phyloP scores from a whole-genome alignment of 2,888 invertebrate genomes.

The Ischnura elegans region DNA sequence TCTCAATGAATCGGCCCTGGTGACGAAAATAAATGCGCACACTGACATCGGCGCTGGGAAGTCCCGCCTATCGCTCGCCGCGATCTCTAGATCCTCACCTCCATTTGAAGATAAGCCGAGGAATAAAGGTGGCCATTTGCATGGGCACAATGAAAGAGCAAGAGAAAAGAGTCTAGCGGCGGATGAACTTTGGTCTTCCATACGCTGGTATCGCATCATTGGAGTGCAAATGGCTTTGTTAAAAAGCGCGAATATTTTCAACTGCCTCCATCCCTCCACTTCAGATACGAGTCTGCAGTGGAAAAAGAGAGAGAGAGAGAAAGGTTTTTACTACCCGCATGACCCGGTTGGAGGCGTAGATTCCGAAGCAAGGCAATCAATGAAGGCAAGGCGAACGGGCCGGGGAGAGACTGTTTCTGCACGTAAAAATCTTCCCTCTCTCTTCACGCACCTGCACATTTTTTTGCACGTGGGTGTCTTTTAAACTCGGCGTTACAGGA shows the following conservation, averaged over 20 bases:
- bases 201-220: neutral
- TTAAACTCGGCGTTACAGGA: neutral
- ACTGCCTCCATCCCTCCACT: neutral
- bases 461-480: conserved; percentile 19
- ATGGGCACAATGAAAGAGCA: neutral
- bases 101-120: too few relatives aligned
- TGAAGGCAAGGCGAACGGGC: neutral
- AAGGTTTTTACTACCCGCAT: neutral
- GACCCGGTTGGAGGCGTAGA: conserved; percentile 26
- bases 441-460: conserved; percentile 33
- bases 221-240: neutral
- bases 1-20: too few relatives aligned
- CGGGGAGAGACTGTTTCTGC: neutral
- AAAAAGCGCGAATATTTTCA: too few relatives aligned
- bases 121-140: too few relatives aligned
- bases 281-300: neutral
- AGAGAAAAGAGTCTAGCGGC: neutral
- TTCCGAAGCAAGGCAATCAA: conserved; percentile 8
- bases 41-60: too few relatives aligned
- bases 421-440: conserved; percentile 7
- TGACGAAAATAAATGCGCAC: too few relatives aligned
- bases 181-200: neutral
- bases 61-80: too few relatives aligned
- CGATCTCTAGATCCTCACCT: too few relatives aligned
- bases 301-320: too few relatives aligned